These are phyloP conservation scores for Drosophila azteca DNA, from an alignment of 1,140 invertebrate species.

Conservation along the genomic window DNA sequence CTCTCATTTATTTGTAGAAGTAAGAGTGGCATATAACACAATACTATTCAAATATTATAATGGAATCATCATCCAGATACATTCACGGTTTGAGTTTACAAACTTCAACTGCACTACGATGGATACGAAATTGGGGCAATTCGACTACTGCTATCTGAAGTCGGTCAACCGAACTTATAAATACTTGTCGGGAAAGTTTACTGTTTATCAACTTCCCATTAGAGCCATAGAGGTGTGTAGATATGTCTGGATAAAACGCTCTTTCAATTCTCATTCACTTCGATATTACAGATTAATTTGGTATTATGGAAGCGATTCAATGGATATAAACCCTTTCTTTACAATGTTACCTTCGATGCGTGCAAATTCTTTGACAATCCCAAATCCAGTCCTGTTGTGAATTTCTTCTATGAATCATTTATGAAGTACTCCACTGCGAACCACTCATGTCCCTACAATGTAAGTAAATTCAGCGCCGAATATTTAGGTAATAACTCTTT, in stretches of 20 bases:
- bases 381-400: background rate
- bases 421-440: background rate
- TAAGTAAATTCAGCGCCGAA: background rate
- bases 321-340: constrained; percentile 10
- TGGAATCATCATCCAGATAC: background rate
- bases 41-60: too few relatives aligned
- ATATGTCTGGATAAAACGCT: background rate
- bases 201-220: background rate
- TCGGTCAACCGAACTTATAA: constrained; percentile 11
- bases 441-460: background rate
- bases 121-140: background rate
- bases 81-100: constrained; percentile 2
- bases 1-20: too few relatives aligned
- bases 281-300: background rate
- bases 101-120: background rate
- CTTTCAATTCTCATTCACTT: background rate
- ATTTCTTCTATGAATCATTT: background rate
- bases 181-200: constrained; percentile 1
- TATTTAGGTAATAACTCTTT: background rate
- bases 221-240: too few relatives aligned
- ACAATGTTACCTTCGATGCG: background rate
- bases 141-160: constrained; percentile 8
- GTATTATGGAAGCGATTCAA: background rate
- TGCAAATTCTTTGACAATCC: background rate
- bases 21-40: too few relatives aligned